Evolutionary conservation across 2,888 invertebrate genomes (phyloP), one percentile per base, ranked within the genome.

Genomic region (Ophion costatus): DNA sequence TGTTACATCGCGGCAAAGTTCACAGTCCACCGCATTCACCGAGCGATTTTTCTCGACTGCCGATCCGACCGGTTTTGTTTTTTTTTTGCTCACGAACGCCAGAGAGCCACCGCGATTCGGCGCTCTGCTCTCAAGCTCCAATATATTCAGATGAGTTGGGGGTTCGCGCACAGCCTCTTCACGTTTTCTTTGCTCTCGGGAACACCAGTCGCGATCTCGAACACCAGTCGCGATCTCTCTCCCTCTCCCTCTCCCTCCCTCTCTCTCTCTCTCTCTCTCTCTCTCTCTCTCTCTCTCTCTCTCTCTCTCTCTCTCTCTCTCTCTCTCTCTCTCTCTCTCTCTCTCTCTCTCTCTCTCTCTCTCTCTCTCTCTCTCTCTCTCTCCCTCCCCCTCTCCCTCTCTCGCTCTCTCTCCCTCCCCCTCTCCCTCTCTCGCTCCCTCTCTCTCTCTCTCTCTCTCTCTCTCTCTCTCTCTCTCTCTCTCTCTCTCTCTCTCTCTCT

Each of bases 81-180:
- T 79, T 38, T 79, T 79, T 75, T 66, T 73, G 9, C 57, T 51
- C 17, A 3, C 11, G 57, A 57, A 76, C 59, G 20, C 45, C 57
- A 51, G n/a, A 66, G 80, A 80, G 88, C 89, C 89, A 84, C 86
- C 85, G 80, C 87, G 71, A 85, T 88, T 88, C 85, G 88, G 83
- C 24, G 80, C 86, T 87, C 38, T 14, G 51, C 85, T 51, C 51
- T 24, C 59, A 42, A 51, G 88, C 87, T 86, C 88, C 88, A 81
- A 89, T 89, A 87, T 89, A 90, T 90, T 90, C 89, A 90, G 90
- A 90, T 90, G 89, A 90, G 90, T 88, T 82, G 24, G 69, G 69
- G 38, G 10, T 59, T 20, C 78, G 70, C 24, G 57, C 24, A 20
- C 75, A 74, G 78, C 82, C 59, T 84, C 82, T 51, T 73, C 80